Percentiles rank a stretch among this genome's conserved stretches.
These are phyloP conservation scores for Acanthoscelides obtectus DNA, from an alignment of 2,888 invertebrate species.

Conservation along the genomic window DNA sequence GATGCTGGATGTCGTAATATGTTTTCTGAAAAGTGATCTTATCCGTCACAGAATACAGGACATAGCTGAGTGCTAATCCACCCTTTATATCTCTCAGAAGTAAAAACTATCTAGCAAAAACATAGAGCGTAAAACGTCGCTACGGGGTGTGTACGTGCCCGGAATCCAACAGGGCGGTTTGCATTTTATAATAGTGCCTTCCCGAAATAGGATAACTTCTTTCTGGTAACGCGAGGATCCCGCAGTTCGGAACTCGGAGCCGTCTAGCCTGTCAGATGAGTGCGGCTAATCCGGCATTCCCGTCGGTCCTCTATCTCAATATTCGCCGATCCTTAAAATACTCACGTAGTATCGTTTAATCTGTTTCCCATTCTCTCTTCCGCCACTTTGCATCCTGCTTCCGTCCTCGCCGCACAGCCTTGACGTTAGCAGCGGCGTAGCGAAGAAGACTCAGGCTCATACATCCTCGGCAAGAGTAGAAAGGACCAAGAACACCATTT, in stretches of 20 bases:
- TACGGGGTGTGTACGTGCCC: constrained; percentile 27
- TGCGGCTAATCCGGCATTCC: constrained; percentile 39
- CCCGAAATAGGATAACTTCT: constrained; percentile 42
- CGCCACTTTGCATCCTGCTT: constrained; percentile 22
- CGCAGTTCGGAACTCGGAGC: too few species aligned
- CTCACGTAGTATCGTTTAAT: constrained; percentile 44
- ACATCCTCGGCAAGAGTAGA: too few species aligned
- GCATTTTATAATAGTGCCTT: constrained; percentile 42
- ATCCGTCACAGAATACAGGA: too few species aligned
- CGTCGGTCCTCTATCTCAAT: constrained; percentile 37
- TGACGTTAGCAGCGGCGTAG: too few species aligned
- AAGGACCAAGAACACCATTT: too few species aligned
- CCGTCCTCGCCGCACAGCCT: neutral
- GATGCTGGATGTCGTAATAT: too few species aligned
- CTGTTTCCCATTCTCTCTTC: constrained; percentile 40
- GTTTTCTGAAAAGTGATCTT: too few species aligned
- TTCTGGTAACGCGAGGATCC: constrained; percentile 13
- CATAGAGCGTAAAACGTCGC: constrained; percentile 21
- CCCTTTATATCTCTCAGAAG: too few species aligned
- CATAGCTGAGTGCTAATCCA: too few species aligned
- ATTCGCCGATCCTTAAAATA: constrained; percentile 41
- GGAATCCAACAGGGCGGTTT: constrained; percentile 35
- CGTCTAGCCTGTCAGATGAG: neutral
- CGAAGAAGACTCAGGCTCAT: too few species aligned
- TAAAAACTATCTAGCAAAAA: constrained; percentile 4